A percentile compares a stretch with the other conserved stretches of the same genome.
phyloP scores from a whole-genome alignment of 1,140 invertebrate species.

The Bombus confusus region DNA sequence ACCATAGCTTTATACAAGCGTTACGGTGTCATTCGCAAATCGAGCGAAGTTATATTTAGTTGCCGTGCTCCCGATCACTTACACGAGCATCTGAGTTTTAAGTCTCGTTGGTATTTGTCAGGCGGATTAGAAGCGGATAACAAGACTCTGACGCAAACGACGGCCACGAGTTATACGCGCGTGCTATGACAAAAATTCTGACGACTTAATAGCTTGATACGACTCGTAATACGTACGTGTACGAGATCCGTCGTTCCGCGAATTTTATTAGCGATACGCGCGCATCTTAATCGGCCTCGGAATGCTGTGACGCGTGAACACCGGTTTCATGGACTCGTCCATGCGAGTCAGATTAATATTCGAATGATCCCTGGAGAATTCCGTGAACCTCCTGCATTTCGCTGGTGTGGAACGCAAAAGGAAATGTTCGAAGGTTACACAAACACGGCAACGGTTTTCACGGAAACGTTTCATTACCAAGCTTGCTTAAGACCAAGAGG shows the following conservation, averaged over 20 bases:
- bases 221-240: neutral
- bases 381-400: neutral
- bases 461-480: neutral
- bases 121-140: conserved; percentile 14
- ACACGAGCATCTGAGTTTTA: neutral
- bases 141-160: conserved; percentile 20
- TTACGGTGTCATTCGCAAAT: neutral
- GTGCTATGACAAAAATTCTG: conserved; percentile 12
- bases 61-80: neutral
- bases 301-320: neutral
- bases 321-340: neutral
- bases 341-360: neutral
- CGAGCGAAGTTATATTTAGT: neutral
- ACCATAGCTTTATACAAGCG: no score
- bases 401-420: neutral
- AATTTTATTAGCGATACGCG: neutral
- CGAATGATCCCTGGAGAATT: neutral
- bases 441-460: neutral
- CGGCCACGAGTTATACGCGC: neutral
- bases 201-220: neutral
- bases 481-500: neutral
- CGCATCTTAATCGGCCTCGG: neutral
- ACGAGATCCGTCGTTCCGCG: neutral
- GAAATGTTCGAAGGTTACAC: neutral
- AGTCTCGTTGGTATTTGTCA: neutral